Evolutionary conservation across 1,140 invertebrate genomes (phyloP).

Genomic region (Protaetia brevitarsis): DNA sequence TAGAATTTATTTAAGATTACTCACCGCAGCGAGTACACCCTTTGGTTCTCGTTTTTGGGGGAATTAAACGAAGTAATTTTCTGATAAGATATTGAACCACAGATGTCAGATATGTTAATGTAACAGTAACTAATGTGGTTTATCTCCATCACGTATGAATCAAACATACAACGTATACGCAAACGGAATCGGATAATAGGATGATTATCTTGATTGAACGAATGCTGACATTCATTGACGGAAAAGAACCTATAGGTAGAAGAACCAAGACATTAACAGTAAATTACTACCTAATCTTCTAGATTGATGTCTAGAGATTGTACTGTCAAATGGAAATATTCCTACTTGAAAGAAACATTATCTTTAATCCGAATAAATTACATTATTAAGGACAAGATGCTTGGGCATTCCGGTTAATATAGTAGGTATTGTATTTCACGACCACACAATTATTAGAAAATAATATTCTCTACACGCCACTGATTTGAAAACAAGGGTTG

Average conservation of each 20-base stretch:
- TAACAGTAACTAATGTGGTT: slow-evolving; percentile 11
- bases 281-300: background rate
- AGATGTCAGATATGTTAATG: slow-evolving; percentile 22
- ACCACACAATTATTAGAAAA: background rate
- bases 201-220: background rate
- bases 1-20: slow-evolving; percentile 13
- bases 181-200: too few species aligned
- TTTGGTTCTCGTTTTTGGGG: background rate
- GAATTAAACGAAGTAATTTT: slow-evolving; percentile 22
- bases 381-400: background rate
- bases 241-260: background rate
- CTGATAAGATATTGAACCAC: slow-evolving; percentile 22
- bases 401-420: background rate
- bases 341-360: background rate
- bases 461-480: too few species aligned
- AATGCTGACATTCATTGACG: background rate
- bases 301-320: background rate
- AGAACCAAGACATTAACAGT: background rate
- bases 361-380: background rate
- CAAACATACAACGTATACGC: too few species aligned
- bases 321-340: background rate
- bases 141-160: too few species aligned
- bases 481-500: too few species aligned
- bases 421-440: background rate
- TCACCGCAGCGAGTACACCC: background rate